These are phyloP conservation scores for Urocynchramus pylzowi DNA, from an alignment of 2,113 vertebrate genomes.

Conservation along the genomic window DNA sequence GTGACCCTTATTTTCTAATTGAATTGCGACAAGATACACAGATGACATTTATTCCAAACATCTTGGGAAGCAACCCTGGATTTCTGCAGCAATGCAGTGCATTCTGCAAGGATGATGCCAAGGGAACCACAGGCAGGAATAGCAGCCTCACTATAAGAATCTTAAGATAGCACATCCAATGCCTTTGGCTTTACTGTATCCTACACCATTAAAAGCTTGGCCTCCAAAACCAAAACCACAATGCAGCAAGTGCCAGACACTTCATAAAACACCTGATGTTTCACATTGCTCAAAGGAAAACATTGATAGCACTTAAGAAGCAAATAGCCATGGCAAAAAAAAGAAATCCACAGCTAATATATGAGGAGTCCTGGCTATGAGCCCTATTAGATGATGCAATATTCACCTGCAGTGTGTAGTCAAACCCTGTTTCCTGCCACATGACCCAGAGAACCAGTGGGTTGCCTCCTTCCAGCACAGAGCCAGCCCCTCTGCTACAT, in stretches of 20 bases:
- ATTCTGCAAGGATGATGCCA: neutral
- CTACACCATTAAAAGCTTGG: neutral
- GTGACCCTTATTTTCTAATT: neutral
- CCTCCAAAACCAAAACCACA: neutral
- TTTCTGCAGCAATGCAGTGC: constrained; percentile 3
- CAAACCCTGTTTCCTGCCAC: neutral
- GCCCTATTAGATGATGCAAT: neutral
- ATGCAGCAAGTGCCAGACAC: neutral
- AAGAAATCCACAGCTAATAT: neutral
- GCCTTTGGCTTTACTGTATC: neutral
- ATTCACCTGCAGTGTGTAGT: neutral
- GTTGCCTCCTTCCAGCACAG: neutral
- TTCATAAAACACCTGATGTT: neutral
- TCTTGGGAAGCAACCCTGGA: neutral
- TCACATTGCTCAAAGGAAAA: neutral
- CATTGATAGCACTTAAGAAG: accelerated
- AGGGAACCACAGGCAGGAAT: neutral
- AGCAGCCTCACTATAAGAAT: neutral
- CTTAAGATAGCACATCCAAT: neutral
- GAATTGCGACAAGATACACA: neutral
- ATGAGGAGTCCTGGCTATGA: neutral
- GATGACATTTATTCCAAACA: neutral
- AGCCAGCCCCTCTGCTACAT: neutral
- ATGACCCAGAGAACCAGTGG: neutral
- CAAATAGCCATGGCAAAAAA: neutral